These are phyloP conservation scores for Acanthornis magna DNA, from an alignment of 2,797 vertebrate genomes.

Conservation along the genomic window DNA sequence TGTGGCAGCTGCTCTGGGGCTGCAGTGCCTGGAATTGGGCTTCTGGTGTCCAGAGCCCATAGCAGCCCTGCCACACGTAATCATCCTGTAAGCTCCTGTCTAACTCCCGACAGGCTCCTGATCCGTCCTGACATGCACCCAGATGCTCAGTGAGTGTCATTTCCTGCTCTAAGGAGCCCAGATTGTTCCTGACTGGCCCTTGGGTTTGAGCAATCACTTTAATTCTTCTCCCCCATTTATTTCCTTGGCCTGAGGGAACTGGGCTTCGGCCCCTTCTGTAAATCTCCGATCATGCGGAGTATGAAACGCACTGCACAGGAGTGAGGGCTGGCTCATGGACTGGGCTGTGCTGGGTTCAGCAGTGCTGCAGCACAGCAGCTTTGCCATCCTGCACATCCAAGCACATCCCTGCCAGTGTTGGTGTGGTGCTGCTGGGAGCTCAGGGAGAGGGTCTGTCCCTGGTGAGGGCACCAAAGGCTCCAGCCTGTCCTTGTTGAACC, in stretches of 20 bases:
- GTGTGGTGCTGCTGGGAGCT: accelerated
- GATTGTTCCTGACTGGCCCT: neutral
- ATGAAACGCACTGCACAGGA: accelerated
- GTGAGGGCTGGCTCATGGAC: neutral
- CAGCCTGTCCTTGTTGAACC: neutral
- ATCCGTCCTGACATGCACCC: neutral
- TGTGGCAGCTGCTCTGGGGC: neutral
- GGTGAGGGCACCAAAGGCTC: neutral
- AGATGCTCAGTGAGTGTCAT: constrained; percentile 11
- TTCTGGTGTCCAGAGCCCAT: neutral
- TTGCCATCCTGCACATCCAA: neutral
- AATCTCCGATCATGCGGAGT: accelerated
- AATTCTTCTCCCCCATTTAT: constrained; percentile 22
- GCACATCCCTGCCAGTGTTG: accelerated
- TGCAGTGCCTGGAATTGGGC: neutral
- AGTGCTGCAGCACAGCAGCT: neutral
- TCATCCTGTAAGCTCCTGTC: neutral
- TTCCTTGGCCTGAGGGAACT: neutral
- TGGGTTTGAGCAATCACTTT: neutral
- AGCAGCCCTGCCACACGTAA: neutral
- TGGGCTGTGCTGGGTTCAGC: neutral
- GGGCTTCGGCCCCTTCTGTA: neutral
- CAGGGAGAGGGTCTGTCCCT: neutral
- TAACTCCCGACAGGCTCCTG: constrained; percentile 11
- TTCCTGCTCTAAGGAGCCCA: constrained; percentile 8